A percentile compares a stretch with the other conserved stretches of the same genome.
Conservation (phyloP, 2,113 vertebrate genomes). For the Peromyscus leucopus region DNA sequence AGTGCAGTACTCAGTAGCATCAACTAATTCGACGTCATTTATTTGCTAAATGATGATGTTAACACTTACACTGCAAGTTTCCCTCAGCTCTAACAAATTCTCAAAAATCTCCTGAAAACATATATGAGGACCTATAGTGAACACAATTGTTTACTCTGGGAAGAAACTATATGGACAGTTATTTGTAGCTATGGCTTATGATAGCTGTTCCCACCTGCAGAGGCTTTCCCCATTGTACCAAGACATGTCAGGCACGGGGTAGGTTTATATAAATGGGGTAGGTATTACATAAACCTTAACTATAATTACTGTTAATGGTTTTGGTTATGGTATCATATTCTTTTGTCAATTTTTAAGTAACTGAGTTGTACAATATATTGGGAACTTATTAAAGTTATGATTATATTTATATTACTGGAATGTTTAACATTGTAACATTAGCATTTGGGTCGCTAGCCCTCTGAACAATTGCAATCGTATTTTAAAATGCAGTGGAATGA, state of each 20-base stretch:
- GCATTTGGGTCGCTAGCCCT: slow-evolving; percentile 52
- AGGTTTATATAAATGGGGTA: background rate
- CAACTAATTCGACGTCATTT: slow-evolving; percentile 41
- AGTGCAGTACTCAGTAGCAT: background rate
- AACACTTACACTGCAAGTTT: slow-evolving; percentile 17
- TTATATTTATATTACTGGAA: background rate
- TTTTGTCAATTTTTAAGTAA: background rate
- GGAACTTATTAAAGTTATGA: background rate
- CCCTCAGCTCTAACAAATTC: background rate
- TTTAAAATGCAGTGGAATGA: slow-evolving; percentile 45
- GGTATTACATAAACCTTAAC: slow-evolving; percentile 28
- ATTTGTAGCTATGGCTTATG: background rate
- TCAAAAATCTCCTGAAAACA: slow-evolving; percentile 3
- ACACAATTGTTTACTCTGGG: background rate
- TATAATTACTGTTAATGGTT: slow-evolving; percentile 30
- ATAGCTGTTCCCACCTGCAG: background rate
- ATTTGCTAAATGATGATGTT: slow-evolving; percentile 27
- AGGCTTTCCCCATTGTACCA: slow-evolving; percentile 35
- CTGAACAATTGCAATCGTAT: background rate
- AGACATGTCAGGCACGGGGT: background rate
- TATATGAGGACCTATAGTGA: background rate
- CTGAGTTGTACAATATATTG: background rate
- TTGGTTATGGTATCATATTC: slow-evolving; percentile 2
- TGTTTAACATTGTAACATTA: background rate
- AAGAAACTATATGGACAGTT: slow-evolving; percentile 41